Evolutionary conservation across 1,140 invertebrate genomes (phyloP).

Genomic region (Macrocentrus cingulum): DNA sequence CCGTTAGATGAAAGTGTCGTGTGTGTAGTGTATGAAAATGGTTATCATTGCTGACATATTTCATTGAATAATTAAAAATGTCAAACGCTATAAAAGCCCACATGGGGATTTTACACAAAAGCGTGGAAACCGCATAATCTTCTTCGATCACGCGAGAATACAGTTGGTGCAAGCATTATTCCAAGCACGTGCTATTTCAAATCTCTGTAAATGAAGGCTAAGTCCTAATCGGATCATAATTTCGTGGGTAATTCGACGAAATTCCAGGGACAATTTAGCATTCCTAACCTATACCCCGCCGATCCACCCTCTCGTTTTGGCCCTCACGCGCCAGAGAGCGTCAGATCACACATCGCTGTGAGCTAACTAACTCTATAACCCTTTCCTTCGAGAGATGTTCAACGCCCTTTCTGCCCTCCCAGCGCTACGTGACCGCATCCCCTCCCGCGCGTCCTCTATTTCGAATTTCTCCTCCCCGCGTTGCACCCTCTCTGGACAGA

Average conservation of each 20-base stretch:
- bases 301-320: neutral
- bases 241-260: slow-evolving; percentile 43
- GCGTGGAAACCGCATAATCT: no score
- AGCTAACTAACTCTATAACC: slow-evolving; percentile 47
- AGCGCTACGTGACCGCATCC: slow-evolving; percentile 39
- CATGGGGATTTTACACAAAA: no score
- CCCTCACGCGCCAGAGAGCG: slow-evolving; percentile 28
- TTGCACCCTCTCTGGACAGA: slow-evolving; percentile 9
- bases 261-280: slow-evolving; percentile 45
- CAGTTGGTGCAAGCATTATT: slow-evolving; percentile 37
- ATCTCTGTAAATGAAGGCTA: slow-evolving; percentile 42
- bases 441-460: slow-evolving; percentile 12
- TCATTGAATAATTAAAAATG: slow-evolving; percentile 2
- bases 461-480: slow-evolving; percentile 7
- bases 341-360: slow-evolving; percentile 46
- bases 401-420: slow-evolving; percentile 37
- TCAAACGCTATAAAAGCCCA: neutral
- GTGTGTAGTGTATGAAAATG: slow-evolving; percentile 25
- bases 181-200: slow-evolving; percentile 44
- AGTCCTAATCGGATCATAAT: slow-evolving; percentile 49
- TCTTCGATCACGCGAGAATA: no score
- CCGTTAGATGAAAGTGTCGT: slow-evolving; percentile 30
- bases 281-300: slow-evolving; percentile 37
- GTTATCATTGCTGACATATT: slow-evolving; percentile 27
- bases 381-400: slow-evolving; percentile 28